Conservation (phyloP, 2,888 invertebrate genomes). For the Polydesmus complanatus region DNA sequence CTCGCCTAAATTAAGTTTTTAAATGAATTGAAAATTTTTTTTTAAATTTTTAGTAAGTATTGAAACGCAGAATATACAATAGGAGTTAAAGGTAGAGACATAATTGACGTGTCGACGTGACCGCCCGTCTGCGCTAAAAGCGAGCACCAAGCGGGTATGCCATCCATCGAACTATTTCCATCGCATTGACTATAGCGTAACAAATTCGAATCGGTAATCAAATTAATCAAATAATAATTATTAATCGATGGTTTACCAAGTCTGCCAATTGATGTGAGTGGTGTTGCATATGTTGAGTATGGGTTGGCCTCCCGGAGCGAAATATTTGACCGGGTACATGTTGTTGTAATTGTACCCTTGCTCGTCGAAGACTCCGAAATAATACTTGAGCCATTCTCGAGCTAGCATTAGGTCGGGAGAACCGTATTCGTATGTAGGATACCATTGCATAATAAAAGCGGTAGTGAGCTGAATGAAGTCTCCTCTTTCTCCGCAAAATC, state of each 20-base stretch:
- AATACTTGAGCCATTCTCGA: conserved; percentile 4
- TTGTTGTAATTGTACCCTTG: not conserved
- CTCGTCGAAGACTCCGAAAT: conserved; percentile 5
- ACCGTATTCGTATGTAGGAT: not conserved
- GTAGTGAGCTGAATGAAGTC: conserved; percentile 5
- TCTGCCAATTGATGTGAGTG: not conserved
- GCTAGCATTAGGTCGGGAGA: not conserved
- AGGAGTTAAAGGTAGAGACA: conserved; percentile 1
- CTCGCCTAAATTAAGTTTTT: too few relatives aligned
- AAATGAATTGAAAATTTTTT: too few relatives aligned
- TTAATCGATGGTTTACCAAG: not conserved
- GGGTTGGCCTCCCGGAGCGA: not conserved
- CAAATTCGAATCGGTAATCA: not conserved
- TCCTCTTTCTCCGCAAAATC: conserved; percentile 7
- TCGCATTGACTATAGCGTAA: not conserved
- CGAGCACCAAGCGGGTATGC: not conserved
- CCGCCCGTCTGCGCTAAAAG: not conserved
- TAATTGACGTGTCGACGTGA: not conserved
- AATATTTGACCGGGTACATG: conserved; percentile 5
- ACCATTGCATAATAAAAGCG: not conserved
- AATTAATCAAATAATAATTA: not conserved
- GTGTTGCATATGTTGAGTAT: conserved; percentile 4
- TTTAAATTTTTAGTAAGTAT: not conserved
- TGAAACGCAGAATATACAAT: not conserved
- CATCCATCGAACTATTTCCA: not conserved